Base-by-base conservation (phyloP, 2,113 vertebrate genomes). In the Scatophagus argus region DNA sequence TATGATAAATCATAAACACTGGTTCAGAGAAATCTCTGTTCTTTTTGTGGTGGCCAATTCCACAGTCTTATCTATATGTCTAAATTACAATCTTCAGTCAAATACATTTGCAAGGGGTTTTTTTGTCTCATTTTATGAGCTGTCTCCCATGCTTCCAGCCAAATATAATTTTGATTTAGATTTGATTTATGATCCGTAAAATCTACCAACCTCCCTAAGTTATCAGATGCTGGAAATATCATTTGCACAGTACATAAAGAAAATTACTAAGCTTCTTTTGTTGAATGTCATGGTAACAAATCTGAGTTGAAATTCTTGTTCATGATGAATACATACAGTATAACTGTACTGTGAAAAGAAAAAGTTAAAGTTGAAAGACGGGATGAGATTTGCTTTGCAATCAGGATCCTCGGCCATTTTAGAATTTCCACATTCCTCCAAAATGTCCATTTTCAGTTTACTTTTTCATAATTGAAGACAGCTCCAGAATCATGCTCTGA, bases 381-480 rank as follows among this genome's bases (percentile, higher is more conserved):
- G 56, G 56, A 72, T 67, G 10, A 66, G 14, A 47, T 13, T 67
- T 1, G 0, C 27, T 81, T 55, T 21, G 60, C 17, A 11, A 63
- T 71, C 69, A 21, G 47, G 54, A 39, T 79, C 21, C 1, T 51
- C 27, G 2, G 52, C 34, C 6, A 12, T 12, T 49, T 52, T 27
- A 32, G 14, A 65, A 32, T 23, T 52, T n/a, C 55, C 9, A 25
- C 11, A 4, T n/a, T 27, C 36, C 39, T 54, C 62, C 23, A 64
- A 27, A 55, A 34, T 1, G 1, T 3, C 31, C 2, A 27, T 36
- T 47, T 54, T 21, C 23, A 8, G 0, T 81, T 83, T 93, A 99
- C 88, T 97, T 99, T 92, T 98, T 99, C 97, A 99, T 97, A 87
- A 98, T 97, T 39, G 97, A 99, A 58, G 97, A 98, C 87, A 99